Evolutionary conservation across 2,797 vertebrate genomes (phyloP), one percentile per base, ranked within the genome.

Genomic region (Linurgus olivaceus): DNA sequence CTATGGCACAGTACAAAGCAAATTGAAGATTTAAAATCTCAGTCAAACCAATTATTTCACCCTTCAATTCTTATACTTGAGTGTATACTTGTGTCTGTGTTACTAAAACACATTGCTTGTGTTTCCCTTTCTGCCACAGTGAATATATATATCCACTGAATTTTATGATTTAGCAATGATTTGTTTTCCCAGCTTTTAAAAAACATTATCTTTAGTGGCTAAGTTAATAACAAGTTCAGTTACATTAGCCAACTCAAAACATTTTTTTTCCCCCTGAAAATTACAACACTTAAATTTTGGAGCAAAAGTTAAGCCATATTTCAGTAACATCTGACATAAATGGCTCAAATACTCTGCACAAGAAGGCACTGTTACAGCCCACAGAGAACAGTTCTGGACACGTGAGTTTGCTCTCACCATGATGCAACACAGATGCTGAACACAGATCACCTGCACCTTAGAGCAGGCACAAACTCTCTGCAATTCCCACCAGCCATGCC

Each of bases 341-440:
- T 52, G 17, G 9, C 50, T 89, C 45, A 35, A 38, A 25, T 7
- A 10, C 28, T 55, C 5, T 6, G 63, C 88, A 55, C 86, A 52
- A 92, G 90, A 75, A 88, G 80, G 93, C 94, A 89, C 61, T 88
- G 75, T 89, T 58, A 68, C 20, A 62, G 52, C 65, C 61, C 5
- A 1, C 12, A 40, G 42, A 47, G 37, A 61, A 58, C 11, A 26
- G 25, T 2, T 47, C n/a, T 23, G 74, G 82, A 23, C 26, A 7
- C 0, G 2, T 3, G 45, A 40, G 61, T 20, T 71, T 58, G 14
- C 57, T 54, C 50, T 61, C 72, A 57, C 29, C 52, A 2, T 17
- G 89, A 90, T n/a, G 45, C 24, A 76, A 68, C 52, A 8, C n/a
- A 40, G 70, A 47, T 2, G 12, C 61, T 0, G 0, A 74, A n/a